These are phyloP conservation scores for Channa maculata DNA, from an alignment of 2,113 vertebrate species.

Conservation along the genomic window DNA sequence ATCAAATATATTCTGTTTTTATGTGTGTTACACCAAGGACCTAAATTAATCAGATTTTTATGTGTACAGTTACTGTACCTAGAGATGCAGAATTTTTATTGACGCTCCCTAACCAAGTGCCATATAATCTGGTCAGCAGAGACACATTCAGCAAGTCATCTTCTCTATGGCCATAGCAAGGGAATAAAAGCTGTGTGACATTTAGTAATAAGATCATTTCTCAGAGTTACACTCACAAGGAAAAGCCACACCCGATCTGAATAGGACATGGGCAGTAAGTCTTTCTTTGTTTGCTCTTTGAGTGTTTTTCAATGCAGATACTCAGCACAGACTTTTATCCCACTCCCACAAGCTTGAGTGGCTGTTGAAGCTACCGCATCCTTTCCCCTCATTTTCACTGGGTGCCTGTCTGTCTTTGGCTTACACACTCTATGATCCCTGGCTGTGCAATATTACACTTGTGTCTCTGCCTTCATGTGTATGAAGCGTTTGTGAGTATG, in stretches of 20 bases:
- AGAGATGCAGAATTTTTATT: conserved; percentile 19
- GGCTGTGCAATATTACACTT: neutral
- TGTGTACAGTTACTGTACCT: neutral
- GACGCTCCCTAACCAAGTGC: conserved; percentile 20
- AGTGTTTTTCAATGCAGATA: neutral
- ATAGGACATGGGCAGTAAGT: conserved; percentile 24
- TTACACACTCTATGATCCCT: neutral
- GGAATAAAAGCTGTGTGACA: conserved; percentile 55
- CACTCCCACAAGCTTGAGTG: neutral
- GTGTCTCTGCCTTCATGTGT: conserved; percentile 10
- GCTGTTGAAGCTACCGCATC: neutral
- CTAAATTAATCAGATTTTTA: conserved; percentile 31
- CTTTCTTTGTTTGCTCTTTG: conserved; percentile 37
- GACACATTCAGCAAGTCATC: conserved; percentile 9
- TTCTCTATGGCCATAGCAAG: neutral
- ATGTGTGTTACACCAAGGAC: neutral
- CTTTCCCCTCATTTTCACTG: conserved; percentile 18
- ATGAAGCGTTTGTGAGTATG: neutral
- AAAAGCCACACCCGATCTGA: neutral
- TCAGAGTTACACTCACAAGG: conserved; percentile 35
- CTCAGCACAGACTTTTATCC: neutral
- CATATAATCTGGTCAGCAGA: conserved; percentile 27
- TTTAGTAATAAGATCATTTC: conserved; percentile 41
- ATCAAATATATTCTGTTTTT: conserved; percentile 5
- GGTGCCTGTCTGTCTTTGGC: neutral